Conservation (phyloP, 2,888 invertebrate genomes). For the Nasonia oneida region DNA sequence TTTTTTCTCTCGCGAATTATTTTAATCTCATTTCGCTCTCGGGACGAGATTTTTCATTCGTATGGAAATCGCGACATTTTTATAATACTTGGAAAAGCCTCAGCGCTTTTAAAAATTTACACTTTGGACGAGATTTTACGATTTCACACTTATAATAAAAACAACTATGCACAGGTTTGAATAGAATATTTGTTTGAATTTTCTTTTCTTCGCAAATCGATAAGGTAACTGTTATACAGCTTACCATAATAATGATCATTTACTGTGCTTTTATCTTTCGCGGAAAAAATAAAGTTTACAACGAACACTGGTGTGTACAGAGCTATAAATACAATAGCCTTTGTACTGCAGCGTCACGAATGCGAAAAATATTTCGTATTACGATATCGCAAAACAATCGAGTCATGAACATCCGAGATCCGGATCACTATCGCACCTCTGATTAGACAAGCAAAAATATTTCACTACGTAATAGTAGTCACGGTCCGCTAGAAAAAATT, state of each 20-base stretch:
- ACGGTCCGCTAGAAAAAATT: not conserved
- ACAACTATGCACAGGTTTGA: not conserved
- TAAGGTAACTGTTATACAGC: not conserved
- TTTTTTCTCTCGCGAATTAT: not conserved
- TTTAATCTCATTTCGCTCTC: not conserved
- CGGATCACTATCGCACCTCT: not conserved
- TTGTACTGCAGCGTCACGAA: not conserved
- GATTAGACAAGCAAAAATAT: not conserved
- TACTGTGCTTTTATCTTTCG: not conserved
- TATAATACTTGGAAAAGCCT: not conserved
- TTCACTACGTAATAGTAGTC: not conserved
- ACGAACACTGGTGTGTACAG: not conserved
- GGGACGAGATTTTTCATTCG: not conserved
- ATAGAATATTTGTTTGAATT: not conserved
- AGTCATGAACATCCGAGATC: not conserved
- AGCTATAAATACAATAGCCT: not conserved
- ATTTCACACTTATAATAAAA: not conserved
- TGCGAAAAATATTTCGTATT: not conserved
- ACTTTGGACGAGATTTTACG: not conserved
- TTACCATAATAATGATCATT: not conserved
- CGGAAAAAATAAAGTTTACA: not conserved
- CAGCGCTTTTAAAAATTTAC: not conserved
- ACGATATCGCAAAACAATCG: not conserved
- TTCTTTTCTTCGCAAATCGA: not conserved
- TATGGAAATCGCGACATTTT: slow-evolving; percentile 5